phyloP scores from a whole-genome alignment of 2,797 vertebrate genomes.

The Leucoraja ocellata region DNA sequence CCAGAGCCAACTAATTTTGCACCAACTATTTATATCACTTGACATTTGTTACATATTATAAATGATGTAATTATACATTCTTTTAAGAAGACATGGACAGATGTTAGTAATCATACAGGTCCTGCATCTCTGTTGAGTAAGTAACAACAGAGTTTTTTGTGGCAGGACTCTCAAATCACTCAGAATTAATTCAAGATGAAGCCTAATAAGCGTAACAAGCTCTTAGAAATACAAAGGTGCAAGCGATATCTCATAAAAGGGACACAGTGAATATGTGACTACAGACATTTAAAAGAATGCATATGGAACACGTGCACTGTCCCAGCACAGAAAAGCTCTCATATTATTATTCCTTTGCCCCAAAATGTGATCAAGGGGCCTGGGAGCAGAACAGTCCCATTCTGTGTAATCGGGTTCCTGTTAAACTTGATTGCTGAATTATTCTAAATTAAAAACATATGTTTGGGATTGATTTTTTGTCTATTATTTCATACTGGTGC shows the following conservation, averaged over 20 bases:
- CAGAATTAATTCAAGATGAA: constrained; percentile 39
- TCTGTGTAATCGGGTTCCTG: constrained; percentile 75
- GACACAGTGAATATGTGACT: neutral
- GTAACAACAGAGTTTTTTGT: constrained; percentile 43
- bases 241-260: neutral
- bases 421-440: constrained; percentile 76
- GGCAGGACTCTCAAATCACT: constrained; percentile 40
- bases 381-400: constrained; percentile 71
- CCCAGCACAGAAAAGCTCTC: constrained; percentile 20
- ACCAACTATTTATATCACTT: constrained; percentile 35
- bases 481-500: constrained; percentile 70
- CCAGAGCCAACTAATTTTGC: constrained; percentile 41
- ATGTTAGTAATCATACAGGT: constrained; percentile 53
- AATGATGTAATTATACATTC: constrained; percentile 47
- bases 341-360: constrained; percentile 49
- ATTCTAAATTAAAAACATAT: constrained; percentile 76
- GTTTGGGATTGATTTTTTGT: constrained; percentile 58
- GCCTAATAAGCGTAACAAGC: constrained; percentile 25
- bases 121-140: constrained; percentile 41
- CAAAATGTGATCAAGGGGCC: constrained; percentile 65
- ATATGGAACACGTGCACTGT: neutral
- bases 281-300: neutral
- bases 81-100: constrained; percentile 48
- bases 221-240: neutral
- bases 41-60: constrained; percentile 45